Percentiles rank a stretch among this genome's conserved stretches.
Evolutionary conservation across 2,797 vertebrate genomes (phyloP).

Genomic region (Prionace glauca): DNA sequence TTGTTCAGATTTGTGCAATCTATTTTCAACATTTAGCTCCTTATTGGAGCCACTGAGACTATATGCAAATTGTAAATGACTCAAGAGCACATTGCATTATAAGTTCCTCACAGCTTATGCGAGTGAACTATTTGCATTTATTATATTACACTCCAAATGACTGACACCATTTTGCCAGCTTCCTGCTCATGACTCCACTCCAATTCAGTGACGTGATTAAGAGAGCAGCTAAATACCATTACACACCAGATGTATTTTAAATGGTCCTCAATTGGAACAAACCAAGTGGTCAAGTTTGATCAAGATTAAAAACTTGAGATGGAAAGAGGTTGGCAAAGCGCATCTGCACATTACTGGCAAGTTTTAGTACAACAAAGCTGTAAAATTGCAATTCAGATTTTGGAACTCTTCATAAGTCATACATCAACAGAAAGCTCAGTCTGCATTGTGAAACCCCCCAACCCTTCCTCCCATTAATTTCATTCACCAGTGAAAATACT

Average conservation of each 20-base stretch:
- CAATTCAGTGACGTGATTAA: background rate
- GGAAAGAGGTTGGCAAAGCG: background rate
- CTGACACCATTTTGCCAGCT: background rate
- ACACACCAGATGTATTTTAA: background rate
- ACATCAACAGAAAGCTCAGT: too few relatives aligned
- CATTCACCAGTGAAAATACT: background rate
- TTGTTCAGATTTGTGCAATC: background rate
- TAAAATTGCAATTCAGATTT: background rate
- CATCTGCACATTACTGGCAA: background rate
- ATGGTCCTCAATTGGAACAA: background rate
- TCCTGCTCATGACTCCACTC: background rate
- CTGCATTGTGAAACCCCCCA: too few relatives aligned
- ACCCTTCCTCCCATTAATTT: background rate
- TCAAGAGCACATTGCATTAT: background rate
- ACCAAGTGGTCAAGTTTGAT: background rate
- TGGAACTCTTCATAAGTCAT: background rate
- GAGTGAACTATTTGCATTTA: background rate
- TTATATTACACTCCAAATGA: background rate
- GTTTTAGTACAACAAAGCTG: background rate
- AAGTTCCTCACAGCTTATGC: background rate
- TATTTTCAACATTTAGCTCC: constrained; percentile 8
- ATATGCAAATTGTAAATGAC: background rate
- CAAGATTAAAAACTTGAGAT: background rate
- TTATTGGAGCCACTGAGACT: background rate
- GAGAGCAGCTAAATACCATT: background rate